Evolutionary conservation across 2,113 vertebrate genomes (phyloP).

Genomic region (Silurus meridionalis): DNA sequence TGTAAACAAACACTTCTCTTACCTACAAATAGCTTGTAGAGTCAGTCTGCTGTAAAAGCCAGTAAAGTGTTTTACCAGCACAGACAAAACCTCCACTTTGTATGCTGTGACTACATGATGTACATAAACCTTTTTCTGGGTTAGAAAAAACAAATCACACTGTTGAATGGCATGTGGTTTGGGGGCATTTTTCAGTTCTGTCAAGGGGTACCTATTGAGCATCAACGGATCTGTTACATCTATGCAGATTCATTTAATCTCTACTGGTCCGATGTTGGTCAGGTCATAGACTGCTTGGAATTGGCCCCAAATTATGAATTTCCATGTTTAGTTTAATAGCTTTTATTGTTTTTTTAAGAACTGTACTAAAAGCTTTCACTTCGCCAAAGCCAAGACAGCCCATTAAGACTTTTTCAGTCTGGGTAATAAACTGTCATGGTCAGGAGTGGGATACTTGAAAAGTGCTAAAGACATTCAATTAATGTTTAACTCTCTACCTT

Average conservation of each 20-base stretch:
- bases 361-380: background rate
- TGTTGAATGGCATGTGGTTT: background rate
- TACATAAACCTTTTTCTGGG: slow-evolving; percentile 35
- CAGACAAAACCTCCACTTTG: background rate
- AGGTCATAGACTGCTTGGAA: background rate
- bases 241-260: background rate
- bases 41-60: slow-evolving; percentile 46
- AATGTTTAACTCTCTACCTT: background rate
- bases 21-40: slow-evolving; percentile 39
- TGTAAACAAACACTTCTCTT: slow-evolving; percentile 57
- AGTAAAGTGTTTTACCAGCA: background rate
- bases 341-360: background rate
- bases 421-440: slow-evolving; percentile 26
- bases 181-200: background rate
- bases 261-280: background rate
- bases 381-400: background rate
- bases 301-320: background rate
- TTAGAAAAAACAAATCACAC: slow-evolving; percentile 37
- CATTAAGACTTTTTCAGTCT: background rate
- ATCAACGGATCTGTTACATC: background rate
- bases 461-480: background rate
- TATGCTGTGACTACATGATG: slow-evolving; percentile 51
- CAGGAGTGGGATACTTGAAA: background rate
- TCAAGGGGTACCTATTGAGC: background rate
- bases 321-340: background rate